Conservation (phyloP, 2,888 invertebrate species). For the Desoria tigrina region DNA sequence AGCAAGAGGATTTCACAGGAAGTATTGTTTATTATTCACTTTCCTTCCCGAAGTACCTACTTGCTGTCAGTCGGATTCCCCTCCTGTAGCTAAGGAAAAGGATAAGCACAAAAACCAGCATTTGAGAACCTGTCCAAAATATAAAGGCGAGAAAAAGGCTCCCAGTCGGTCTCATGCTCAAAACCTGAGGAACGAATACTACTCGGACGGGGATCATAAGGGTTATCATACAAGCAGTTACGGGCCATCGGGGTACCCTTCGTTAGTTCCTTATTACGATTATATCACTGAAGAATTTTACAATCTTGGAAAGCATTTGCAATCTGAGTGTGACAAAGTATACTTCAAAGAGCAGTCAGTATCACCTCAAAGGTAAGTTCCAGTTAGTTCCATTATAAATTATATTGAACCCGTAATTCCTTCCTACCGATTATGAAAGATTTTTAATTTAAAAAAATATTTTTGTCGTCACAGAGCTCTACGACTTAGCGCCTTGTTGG, state of each 20-base stretch:
- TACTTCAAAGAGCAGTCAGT: constrained; percentile 52
- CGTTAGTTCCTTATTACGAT: constrained; percentile 53
- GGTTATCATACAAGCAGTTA: constrained; percentile 31
- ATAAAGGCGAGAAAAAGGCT: constrained; percentile 21
- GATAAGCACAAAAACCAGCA: constrained; percentile 5
- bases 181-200: constrained; percentile 44
- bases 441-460: too few species aligned
- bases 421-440: too few species aligned
- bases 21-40: constrained; percentile 52
- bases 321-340: constrained; percentile 52
- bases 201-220: constrained; percentile 52
- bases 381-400: too few species aligned
- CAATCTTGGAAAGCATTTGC: constrained; percentile 50
- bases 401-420: too few species aligned
- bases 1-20: constrained; percentile 47
- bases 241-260: constrained; percentile 46
- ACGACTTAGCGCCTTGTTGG: constrained; percentile 46
- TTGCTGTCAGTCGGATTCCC: constrained; percentile 31
- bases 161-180: constrained; percentile 21
- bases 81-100: constrained; percentile 14
- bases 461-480: too few species aligned
- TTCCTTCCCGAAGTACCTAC: constrained; percentile 51
- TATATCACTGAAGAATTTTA: constrained; percentile 54
- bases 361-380: constrained; percentile 34
- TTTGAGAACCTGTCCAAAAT: constrained; percentile 18